These are phyloP conservation scores for Lepus oiostolus DNA, from an alignment of 2,797 vertebrate species.

Conservation along the genomic window DNA sequence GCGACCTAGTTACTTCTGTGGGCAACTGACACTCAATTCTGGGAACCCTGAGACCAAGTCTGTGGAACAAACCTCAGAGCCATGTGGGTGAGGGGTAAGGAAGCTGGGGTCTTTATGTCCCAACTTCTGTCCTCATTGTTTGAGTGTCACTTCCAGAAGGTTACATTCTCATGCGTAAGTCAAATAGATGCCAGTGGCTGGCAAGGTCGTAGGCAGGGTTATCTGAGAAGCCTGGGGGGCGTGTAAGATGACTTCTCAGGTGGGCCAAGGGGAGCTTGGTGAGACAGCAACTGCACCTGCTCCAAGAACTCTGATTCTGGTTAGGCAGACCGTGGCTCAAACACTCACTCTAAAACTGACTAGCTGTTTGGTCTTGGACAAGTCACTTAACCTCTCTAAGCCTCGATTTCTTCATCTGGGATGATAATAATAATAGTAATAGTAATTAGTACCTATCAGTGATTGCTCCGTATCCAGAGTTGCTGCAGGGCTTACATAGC, in stretches of 20 bases:
- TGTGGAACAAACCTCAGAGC: neutral
- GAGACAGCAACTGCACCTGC: neutral
- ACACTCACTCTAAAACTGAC: neutral
- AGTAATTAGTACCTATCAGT: neutral
- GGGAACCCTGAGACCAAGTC: neutral
- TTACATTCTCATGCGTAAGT: neutral
- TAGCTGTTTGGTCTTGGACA: neutral
- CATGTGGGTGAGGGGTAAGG: neutral
- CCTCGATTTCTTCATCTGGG: neutral
- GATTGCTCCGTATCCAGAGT: neutral
- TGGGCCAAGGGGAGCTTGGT: neutral
- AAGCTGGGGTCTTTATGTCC: neutral
- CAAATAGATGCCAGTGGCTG: neutral
- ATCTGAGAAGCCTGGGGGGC: neutral
- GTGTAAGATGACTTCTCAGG: neutral
- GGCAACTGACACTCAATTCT: neutral
- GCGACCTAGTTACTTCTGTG: neutral
- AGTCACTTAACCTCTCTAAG: neutral
- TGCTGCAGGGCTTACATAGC: neutral
- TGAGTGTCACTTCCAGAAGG: neutral
- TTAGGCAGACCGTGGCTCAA: neutral
- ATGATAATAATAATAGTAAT: neutral
- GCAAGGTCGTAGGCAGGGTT: neutral
- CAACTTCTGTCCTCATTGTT: neutral
- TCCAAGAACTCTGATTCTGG: neutral